Base-by-base conservation (phyloP, 2,888 invertebrate genomes). In the Cryptus viduatorius region DNA sequence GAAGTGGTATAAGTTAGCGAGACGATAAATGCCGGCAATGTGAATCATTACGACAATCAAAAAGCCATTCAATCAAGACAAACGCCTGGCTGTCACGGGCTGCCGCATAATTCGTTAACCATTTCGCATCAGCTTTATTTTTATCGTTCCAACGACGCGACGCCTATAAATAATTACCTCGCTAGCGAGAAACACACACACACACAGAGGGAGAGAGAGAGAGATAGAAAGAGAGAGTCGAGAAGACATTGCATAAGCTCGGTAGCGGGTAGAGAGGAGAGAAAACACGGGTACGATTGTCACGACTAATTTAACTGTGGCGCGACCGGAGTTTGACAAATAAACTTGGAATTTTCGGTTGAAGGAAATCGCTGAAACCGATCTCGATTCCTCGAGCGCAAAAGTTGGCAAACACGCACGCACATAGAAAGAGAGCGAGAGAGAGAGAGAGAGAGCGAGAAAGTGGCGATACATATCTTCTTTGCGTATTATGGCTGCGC, bases 61-160 rank as follows among this genome's bases (percentile, higher is more conserved):
- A 78, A 79, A 79, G 79, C 79, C 79, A 82, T 84, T 82, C 84
- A 76, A 84, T 82, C 84, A 76, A 82, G 84, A 79, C 82, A 76
- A 82, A 84, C 67, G 75, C 50, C 24, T 24, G 37, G 76, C 79
- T 79, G 84, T 82, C 84, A 82, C 59, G 59, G 53, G 59, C n/a
- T 37, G 71, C 29, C 81, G 46, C 76, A 82, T 84, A 79, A 84
- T 84, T 84, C 44, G 67, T 72, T 65, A 73, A 82, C 75, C 48
- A 48, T 76, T 82, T 53, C 50, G 19, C 76, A 56, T 67, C 65
- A 24, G 12, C 14, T 80, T 73, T 73, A 53, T 59, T 14, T 46
- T 42, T 67, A 8, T 81, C 61, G 56, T 65, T 44, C 59, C 75
- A 48, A 29, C 12, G 56, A 4, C 31, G 67, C 42, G 44, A 29